phyloP scores from a whole-genome alignment of 2,113 vertebrate genomes.

The Heterocephalus glaber region DNA sequence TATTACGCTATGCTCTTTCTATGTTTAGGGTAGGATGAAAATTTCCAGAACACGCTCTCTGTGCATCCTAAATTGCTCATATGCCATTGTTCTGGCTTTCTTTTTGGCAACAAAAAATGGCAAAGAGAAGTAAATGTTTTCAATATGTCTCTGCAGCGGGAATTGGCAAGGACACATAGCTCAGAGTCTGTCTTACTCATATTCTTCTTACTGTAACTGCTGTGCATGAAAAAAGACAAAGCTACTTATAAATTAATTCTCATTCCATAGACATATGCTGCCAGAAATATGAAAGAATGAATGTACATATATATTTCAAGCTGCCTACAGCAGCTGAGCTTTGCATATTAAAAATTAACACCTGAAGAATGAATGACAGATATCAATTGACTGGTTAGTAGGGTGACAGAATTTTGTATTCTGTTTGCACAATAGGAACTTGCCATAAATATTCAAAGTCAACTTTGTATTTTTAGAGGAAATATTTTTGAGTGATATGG shows the following conservation, averaged over 20 bases:
- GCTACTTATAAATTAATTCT: background rate
- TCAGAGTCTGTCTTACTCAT: background rate
- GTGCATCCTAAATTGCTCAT: background rate
- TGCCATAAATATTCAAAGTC: background rate
- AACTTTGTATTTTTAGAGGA: background rate
- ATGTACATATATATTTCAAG: background rate
- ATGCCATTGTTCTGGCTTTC: background rate
- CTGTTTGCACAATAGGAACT: background rate
- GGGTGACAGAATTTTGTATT: background rate
- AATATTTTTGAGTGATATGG: background rate
- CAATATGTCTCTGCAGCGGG: background rate
- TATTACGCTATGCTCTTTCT: background rate
- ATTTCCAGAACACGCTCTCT: background rate
- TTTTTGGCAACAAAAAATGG: background rate
- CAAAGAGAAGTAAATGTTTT: background rate
- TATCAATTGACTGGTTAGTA: background rate
- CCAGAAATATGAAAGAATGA: background rate
- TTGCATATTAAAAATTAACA: background rate
- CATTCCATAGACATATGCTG: background rate
- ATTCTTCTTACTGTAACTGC: background rate
- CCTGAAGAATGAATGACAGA: background rate
- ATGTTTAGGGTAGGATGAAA: background rate
- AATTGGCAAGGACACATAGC: background rate
- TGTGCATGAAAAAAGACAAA: background rate
- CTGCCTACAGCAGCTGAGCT: background rate